Base-by-base conservation (phyloP, 1,140 invertebrate species). In the Diachasma alloeum region DNA sequence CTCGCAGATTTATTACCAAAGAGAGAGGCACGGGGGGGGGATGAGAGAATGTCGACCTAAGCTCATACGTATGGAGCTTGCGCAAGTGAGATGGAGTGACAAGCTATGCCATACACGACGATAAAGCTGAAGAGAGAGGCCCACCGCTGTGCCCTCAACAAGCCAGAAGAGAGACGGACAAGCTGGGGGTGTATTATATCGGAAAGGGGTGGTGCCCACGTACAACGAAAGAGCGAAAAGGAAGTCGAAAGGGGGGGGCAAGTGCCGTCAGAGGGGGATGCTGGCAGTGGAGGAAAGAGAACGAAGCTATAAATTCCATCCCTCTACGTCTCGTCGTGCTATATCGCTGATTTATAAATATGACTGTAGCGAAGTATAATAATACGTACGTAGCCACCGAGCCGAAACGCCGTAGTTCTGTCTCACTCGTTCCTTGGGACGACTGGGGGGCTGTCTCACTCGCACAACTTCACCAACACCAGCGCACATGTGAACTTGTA, bases 321-420 rank as follows among this genome's bases (percentile, higher is more conserved):
- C 86, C 87, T 86, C 85, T 83, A 82, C 85, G 83, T 88, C 86
- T 86, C 85, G 84, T 86, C 86, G 83, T 85, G 83, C 85, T 89
- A 86, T 89, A 90, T 90, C 85, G 88, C 84, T 90, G 89, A 90
- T 90, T 90, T 90, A 90, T 90, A 90, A 90, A 90, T 90, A 90
- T 89, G 88, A 90, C 87, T 90, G 86, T 88, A 87, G 87, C 87
- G 83, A 88, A 86, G 87, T 89, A 89, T 89, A 90, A 90, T 89
- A 89, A 89, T 89, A 88, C 84, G 81, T 83, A 87, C 80, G 84
- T 83, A 84, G 76, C 80, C 81, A 85, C 83, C 82, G 76, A 83
- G 80, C 81, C 80, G 76, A 77, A 80, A 81, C 81, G 78, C 73
- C 59, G 9, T 72, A 70, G 31, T 53, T 42, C 68, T 74, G 37